Evolutionary conservation across 2,888 invertebrate species (phyloP).

Genomic region (Psococerastis gibbosa): DNA sequence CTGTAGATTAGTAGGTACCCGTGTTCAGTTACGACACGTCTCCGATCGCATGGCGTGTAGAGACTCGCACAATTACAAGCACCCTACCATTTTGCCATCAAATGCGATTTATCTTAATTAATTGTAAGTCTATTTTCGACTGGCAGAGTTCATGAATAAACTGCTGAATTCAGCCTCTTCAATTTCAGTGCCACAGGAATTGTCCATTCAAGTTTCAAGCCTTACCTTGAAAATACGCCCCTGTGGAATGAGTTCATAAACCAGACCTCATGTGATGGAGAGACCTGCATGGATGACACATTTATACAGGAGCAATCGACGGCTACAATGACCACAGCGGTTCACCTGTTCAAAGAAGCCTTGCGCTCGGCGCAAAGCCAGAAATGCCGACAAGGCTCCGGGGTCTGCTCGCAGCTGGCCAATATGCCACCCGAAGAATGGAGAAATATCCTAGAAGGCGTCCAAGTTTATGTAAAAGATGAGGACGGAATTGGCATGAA

Average conservation of each 20-base stretch:
- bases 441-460: conserved; percentile 14
- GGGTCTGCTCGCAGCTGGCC: conserved; percentile 16
- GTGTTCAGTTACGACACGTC: too few relatives aligned
- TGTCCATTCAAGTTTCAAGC: too few relatives aligned
- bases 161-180: too few relatives aligned
- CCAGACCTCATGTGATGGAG: conserved; percentile 14
- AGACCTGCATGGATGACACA: conserved; percentile 7
- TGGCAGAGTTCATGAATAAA: too few relatives aligned
- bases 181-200: too few relatives aligned
- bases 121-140: too few relatives aligned
- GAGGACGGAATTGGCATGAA: conserved; percentile 10
- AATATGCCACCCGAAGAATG: conserved; percentile 15
- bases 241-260: conserved; percentile 12
- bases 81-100: too few relatives aligned
- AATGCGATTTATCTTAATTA: too few relatives aligned
- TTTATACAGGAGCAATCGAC: conserved; percentile 14
- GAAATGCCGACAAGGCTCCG: conserved; percentile 13
- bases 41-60: too few relatives aligned
- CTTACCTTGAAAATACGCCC: neutral
- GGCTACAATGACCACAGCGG: conserved; percentile 14
- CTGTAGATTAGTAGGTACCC: too few relatives aligned
- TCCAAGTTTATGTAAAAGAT: conserved; percentile 13
- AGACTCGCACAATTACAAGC: too few relatives aligned
- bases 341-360: conserved; percentile 14
- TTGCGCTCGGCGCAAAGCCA: conserved; percentile 14